Evolutionary conservation across 2,888 invertebrate genomes (phyloP).

Genomic region (Amblyjoppa fuscipennis): DNA sequence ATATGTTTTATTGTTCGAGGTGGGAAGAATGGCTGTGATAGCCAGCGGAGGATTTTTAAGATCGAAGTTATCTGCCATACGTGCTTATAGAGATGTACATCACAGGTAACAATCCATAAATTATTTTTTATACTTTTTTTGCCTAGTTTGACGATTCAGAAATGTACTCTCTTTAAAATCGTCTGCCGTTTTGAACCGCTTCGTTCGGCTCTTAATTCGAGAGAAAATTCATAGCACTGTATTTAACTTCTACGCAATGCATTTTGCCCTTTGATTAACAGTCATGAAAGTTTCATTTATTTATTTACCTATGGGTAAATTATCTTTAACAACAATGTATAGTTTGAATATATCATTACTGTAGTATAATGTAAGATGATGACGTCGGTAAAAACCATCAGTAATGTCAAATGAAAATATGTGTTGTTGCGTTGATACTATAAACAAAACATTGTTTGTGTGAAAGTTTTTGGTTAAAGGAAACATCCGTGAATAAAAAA

Average conservation of each 20-base stretch:
- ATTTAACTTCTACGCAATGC: neutral
- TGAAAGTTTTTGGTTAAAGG: no score
- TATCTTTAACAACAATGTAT: no score
- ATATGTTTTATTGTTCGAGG: neutral
- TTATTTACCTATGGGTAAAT: neutral
- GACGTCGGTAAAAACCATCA: no score
- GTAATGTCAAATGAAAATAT: no score
- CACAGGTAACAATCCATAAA: conserved; percentile 42
- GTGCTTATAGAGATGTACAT: conserved; percentile 45
- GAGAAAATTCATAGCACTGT: neutral
- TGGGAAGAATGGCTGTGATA: conserved; percentile 31
- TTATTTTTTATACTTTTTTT: neutral
- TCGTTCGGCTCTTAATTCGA: neutral
- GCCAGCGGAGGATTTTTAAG: conserved; percentile 34
- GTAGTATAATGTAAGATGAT: no score
- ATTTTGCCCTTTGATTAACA: neutral
- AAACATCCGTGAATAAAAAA: neutral
- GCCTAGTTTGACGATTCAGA: neutral
- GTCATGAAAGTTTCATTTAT: neutral
- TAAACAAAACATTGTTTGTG: no score
- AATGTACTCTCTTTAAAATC: neutral
- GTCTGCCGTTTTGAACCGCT: neutral
- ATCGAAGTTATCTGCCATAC: conserved; percentile 18
- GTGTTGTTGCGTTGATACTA: no score
- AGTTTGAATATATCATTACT: no score